Percentiles rank a stretch among this genome's conserved stretches.
These are phyloP conservation scores for Lucifuga dentata DNA, from an alignment of 2,113 vertebrate genomes.

Conservation along the genomic window DNA sequence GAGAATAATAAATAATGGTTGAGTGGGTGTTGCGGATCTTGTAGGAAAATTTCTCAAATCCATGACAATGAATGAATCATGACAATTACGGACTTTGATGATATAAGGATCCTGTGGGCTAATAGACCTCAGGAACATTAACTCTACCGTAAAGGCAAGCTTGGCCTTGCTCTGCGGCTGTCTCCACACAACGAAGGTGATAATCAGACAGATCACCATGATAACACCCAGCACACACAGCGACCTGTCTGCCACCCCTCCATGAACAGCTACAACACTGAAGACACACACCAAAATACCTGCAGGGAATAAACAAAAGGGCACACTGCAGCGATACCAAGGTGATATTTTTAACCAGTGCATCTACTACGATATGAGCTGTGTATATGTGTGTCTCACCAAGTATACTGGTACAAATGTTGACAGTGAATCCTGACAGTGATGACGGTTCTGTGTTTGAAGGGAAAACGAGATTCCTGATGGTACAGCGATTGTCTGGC, in stretches of 20 bases:
- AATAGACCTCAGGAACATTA: background rate
- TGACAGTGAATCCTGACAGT: slow-evolving; percentile 87
- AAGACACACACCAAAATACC: slow-evolving; percentile 77
- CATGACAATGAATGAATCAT: too few species aligned
- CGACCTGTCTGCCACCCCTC: slow-evolving; percentile 74
- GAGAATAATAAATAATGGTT: too few species aligned
- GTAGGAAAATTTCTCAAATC: too few species aligned
- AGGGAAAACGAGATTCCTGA: slow-evolving; percentile 84
- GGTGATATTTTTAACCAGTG: too few species aligned
- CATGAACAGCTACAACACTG: slow-evolving; percentile 74
- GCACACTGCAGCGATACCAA: too few species aligned
- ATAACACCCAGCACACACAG: slow-evolving; percentile 72
- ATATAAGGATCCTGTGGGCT: background rate
- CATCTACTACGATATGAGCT: too few species aligned
- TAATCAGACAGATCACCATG: slow-evolving; percentile 52
- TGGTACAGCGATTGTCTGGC: slow-evolving; percentile 78
- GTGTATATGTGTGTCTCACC: slow-evolving; percentile 85
- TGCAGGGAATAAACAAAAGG: slow-evolving; percentile 25
- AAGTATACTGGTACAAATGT: slow-evolving; percentile 85
- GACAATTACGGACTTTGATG: too few species aligned
- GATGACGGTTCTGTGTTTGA: slow-evolving; percentile 85
- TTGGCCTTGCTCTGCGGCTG: slow-evolving; percentile 95
- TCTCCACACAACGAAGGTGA: slow-evolving; percentile 87
- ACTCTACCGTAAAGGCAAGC: slow-evolving; percentile 92
- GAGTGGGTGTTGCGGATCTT: too few species aligned